phyloP scores from a whole-genome alignment of 2,888 invertebrate species.

The Antheraea assamensis region DNA sequence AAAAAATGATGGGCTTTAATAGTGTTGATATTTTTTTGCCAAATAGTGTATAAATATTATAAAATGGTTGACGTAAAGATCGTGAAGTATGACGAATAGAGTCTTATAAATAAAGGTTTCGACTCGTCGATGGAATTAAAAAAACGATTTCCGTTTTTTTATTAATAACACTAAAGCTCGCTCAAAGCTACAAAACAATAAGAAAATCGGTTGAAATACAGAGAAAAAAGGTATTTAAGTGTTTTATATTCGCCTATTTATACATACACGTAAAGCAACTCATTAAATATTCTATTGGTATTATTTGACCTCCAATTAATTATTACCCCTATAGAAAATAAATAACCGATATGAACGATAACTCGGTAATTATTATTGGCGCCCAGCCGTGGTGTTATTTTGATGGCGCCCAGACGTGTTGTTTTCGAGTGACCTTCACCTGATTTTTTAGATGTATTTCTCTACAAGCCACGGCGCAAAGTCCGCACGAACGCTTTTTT shows the following conservation, averaged over 20 bases:
- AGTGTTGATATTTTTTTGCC: too few relatives aligned
- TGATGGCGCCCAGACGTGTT: constrained; percentile 26
- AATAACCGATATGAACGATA: not conserved
- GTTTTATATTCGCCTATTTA: too few relatives aligned
- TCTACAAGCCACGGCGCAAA: constrained; percentile 16
- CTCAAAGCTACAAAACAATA: too few relatives aligned
- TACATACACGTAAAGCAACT: not conserved
- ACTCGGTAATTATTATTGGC: constrained; percentile 26
- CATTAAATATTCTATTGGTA: not conserved
- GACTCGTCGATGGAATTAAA: too few relatives aligned
- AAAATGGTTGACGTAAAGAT: not conserved
- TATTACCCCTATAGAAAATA: not conserved
- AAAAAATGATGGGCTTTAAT: too few relatives aligned
- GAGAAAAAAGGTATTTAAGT: too few relatives aligned
- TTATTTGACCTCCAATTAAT: not conserved
- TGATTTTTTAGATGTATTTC: constrained; percentile 8
- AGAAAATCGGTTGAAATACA: too few relatives aligned
- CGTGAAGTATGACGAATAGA: too few relatives aligned
- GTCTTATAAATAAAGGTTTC: too few relatives aligned
- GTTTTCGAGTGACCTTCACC: constrained; percentile 8
- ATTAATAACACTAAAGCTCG: too few relatives aligned
- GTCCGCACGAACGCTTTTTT: constrained; percentile 11
- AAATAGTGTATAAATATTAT: not conserved
- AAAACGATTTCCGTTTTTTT: too few relatives aligned
- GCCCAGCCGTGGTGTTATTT: constrained; percentile 32